A percentile compares a stretch with the other conserved stretches of the same genome.
Conservation (phyloP, 2,797 vertebrate species). For the Morelia viridis region DNA sequence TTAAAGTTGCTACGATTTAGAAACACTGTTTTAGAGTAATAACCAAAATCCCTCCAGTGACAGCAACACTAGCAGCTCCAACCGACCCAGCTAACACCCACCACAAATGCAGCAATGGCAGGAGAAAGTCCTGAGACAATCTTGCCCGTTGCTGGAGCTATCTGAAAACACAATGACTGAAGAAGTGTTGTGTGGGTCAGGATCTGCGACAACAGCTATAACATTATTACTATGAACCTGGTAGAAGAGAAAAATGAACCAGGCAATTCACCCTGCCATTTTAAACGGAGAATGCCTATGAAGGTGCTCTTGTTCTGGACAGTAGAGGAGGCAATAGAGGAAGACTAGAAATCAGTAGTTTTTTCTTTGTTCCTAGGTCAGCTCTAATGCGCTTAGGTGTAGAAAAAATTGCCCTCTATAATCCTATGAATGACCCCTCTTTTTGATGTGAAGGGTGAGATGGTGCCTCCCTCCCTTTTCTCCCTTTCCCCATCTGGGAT, state of each 20-base stretch:
- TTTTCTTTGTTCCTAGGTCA: conserved; percentile 51
- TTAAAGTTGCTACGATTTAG: not conserved
- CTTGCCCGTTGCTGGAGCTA: not conserved
- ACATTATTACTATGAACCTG: not conserved
- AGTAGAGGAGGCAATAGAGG: not conserved
- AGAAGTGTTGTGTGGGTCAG: not conserved
- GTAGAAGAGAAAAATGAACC: not conserved
- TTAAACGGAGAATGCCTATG: conserved; percentile 11
- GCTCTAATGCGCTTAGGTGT: conserved; percentile 56
- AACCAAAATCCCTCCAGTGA: not conserved
- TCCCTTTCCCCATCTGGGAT: conserved; percentile 46
- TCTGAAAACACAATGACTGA: not conserved
- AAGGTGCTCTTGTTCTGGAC: conserved; percentile 12
- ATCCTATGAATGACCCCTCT: conserved; percentile 59
- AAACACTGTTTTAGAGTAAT: not conserved
- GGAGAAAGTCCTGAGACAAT: no score
- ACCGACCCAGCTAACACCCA: not conserved
- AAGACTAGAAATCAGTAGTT: conserved; percentile 29
- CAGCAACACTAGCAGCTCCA: not conserved
- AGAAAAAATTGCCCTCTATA: conserved; percentile 54
- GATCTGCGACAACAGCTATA: not conserved
- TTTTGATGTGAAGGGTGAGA: conserved; percentile 47
- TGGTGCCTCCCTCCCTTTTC: conserved; percentile 27
- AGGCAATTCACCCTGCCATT: not conserved
- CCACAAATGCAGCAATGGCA: not conserved